Conservation (phyloP, 2,113 vertebrate genomes). For the Platycercus adscitus region DNA sequence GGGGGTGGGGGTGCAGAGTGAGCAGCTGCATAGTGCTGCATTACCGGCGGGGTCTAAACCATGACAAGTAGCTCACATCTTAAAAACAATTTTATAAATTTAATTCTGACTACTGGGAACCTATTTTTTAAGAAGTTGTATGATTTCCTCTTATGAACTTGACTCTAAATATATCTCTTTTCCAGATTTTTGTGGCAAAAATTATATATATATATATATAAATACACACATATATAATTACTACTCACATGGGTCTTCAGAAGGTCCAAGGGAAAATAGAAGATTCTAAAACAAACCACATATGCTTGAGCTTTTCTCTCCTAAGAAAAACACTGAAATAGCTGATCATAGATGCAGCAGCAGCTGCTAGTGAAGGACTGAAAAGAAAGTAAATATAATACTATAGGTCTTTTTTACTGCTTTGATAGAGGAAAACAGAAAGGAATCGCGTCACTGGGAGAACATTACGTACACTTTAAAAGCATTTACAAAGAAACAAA, state of each 20-base stretch:
- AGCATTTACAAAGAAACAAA: background rate
- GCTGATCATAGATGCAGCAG: background rate
- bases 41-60: background rate
- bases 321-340: background rate
- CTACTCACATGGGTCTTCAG: background rate
- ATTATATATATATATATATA: no score
- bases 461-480: background rate
- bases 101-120: background rate
- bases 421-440: background rate
- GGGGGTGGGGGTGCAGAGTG: no score
- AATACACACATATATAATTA: background rate
- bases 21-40: background rate
- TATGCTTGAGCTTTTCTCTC: background rate
- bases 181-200: background rate
- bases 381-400: background rate
- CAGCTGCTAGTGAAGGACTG: background rate
- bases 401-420: background rate
- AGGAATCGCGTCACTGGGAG: background rate
- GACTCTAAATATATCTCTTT: background rate
- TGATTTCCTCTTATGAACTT: background rate
- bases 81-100: background rate
- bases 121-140: background rate
- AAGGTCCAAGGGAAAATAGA: background rate
- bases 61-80: background rate
- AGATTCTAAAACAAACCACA: background rate